phyloP scores from a whole-genome alignment of 2,113 vertebrate species.

The Rattus norvegicus region GRCr8 NC_086022.1:17853001-17853500 shows the following conservation, averaged over 20 bases:
- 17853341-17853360: no score
- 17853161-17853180: not conserved
- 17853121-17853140: not conserved
- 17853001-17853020: not conserved
- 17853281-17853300: not conserved
- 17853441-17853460: no score
- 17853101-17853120: accelerated
- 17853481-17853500: no score
- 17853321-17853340: not conserved
- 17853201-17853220: not conserved
- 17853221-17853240: not conserved
- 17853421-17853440: no score
- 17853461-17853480: no score
- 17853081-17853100: not conserved
- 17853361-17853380: no score
- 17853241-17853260: not conserved
- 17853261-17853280: not conserved
- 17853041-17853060: not conserved
- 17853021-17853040: not conserved
- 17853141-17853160: not conserved
- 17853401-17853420: no score
- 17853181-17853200: not conserved
- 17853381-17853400: no score
- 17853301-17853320: not conserved
- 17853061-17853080: not conserved